Evolutionary conservation across 2,888 invertebrate species (phyloP).

Genomic region (Drosophila diplacantha): DNA sequence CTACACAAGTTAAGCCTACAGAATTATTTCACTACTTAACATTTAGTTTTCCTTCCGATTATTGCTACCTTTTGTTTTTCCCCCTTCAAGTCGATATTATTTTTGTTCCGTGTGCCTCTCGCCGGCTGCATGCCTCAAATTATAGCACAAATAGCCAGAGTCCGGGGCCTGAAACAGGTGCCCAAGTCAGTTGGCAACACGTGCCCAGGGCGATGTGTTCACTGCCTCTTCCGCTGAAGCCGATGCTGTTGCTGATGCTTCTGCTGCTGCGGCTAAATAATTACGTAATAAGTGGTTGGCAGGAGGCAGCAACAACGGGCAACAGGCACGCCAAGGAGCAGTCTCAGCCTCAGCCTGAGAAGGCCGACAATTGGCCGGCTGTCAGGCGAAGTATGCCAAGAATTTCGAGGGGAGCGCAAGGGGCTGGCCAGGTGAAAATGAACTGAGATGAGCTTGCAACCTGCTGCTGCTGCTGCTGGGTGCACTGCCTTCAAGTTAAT

Average conservation of each 20-base stretch:
- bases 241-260: neutral
- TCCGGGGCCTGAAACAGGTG: slow-evolving; percentile 54
- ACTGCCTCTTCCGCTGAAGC: slow-evolving; percentile 6
- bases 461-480: slow-evolving; percentile 8
- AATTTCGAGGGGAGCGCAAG: slow-evolving; percentile 55
- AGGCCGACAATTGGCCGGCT: slow-evolving; percentile 46
- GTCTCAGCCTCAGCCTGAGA: slow-evolving; percentile 5
- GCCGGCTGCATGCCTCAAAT: slow-evolving; percentile 64
- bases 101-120: slow-evolving; percentile 9
- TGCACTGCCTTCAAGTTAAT: slow-evolving; percentile 11
- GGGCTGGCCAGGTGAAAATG: slow-evolving; percentile 25
- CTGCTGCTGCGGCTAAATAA: slow-evolving; percentile 66
- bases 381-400: slow-evolving; percentile 67
- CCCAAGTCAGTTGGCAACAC: slow-evolving; percentile 61
- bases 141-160: slow-evolving; percentile 64
- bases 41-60: neutral
- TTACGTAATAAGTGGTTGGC: slow-evolving; percentile 75
- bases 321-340: slow-evolving; percentile 28
- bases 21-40: too few species aligned
- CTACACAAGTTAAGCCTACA: neutral
- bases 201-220: slow-evolving; percentile 59
- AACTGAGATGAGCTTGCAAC: slow-evolving; percentile 35
- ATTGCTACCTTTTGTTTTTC: neutral
- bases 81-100: neutral
- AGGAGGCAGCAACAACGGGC: slow-evolving; percentile 41